Percentiles rank a stretch among this genome's conserved stretches.
These are phyloP conservation scores for Scrobipalpa costella DNA, from an alignment of 2,888 invertebrate genomes.

Conservation along the genomic window DNA sequence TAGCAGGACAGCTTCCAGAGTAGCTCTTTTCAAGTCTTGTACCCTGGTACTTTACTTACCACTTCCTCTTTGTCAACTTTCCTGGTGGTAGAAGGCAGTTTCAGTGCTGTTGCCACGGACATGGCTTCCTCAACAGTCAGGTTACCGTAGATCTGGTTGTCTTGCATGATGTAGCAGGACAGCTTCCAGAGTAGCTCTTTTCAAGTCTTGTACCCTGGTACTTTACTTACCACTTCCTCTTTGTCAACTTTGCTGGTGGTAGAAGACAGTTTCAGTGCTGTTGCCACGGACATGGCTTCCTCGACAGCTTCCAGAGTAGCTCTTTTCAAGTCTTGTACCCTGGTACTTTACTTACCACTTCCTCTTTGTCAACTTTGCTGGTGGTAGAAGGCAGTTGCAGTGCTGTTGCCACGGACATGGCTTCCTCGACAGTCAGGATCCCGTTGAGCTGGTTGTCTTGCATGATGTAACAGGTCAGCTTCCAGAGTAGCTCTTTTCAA, in stretches of 20 bases:
- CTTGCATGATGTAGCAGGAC: conserved; percentile 98
- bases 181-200: conserved; percentile 96
- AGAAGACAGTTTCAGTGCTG: conserved; percentile 92
- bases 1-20: conserved; percentile 87
- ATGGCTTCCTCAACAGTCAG: conserved; percentile 97
- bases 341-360: conserved; percentile 84
- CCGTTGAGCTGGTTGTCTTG: conserved; percentile 96
- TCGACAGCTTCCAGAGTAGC: conserved; percentile 94
- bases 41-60: conserved; percentile 80
- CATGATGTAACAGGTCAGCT: conserved; percentile 98
- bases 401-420: conserved; percentile 95
- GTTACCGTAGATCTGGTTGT: conserved; percentile 95
- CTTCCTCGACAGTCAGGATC: conserved; percentile 95
- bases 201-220: too few relatives aligned
- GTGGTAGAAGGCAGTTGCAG: conserved; percentile 91
- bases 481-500: too few relatives aligned
- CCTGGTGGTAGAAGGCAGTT: conserved; percentile 87
- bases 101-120: conserved; percentile 94
- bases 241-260: conserved; percentile 86
- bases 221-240: conserved; percentile 88
- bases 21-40: too few relatives aligned
- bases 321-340: too few relatives aligned
- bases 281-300: conserved; percentile 96
- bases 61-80: conserved; percentile 89
- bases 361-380: conserved; percentile 85